Evolutionary conservation across 1,140 invertebrate genomes (phyloP).

Genomic region (Polypedilum vanderplanki): DNA sequence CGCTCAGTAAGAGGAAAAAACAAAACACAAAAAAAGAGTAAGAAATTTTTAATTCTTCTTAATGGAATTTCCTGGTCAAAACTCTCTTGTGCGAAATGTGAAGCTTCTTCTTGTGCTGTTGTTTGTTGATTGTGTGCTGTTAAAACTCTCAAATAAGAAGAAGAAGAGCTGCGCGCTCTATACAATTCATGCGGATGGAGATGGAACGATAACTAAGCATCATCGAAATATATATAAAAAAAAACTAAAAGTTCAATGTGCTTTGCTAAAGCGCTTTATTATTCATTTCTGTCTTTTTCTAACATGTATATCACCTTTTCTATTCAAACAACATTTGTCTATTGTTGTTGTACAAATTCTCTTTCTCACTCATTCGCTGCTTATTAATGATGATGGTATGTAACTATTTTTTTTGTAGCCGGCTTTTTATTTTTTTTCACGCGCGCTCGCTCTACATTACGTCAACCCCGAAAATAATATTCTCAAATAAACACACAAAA

Average conservation of each 20-base stretch:
- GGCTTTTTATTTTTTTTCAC: background rate
- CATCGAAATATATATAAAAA: conserved; percentile 17
- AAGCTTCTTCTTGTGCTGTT: background rate
- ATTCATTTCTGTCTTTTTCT: conserved; percentile 4
- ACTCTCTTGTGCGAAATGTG: conserved; percentile 6
- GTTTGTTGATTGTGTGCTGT: background rate
- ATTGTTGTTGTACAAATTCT: background rate
- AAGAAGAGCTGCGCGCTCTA: background rate
- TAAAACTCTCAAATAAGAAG: no score
- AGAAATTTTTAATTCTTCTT: no score
- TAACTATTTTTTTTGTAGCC: background rate
- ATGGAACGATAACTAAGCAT: conserved; percentile 24
- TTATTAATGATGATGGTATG: conserved; percentile 18
- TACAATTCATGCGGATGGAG: conserved; percentile 12
- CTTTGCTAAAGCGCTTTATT: background rate
- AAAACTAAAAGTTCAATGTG: conserved; percentile 25
- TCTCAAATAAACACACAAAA: background rate
- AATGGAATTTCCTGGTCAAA: conserved; percentile 28
- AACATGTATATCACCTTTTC: conserved; percentile 26
- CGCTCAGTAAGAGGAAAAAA: background rate
- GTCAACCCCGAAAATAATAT: conserved; percentile 21
- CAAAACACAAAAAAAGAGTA: no score
- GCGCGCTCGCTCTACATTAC: background rate
- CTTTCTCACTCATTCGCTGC: background rate
- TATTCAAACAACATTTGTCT: background rate